phyloP scores from a whole-genome alignment of 2,888 invertebrate species.

The Ophonus ardosiacus region DNA sequence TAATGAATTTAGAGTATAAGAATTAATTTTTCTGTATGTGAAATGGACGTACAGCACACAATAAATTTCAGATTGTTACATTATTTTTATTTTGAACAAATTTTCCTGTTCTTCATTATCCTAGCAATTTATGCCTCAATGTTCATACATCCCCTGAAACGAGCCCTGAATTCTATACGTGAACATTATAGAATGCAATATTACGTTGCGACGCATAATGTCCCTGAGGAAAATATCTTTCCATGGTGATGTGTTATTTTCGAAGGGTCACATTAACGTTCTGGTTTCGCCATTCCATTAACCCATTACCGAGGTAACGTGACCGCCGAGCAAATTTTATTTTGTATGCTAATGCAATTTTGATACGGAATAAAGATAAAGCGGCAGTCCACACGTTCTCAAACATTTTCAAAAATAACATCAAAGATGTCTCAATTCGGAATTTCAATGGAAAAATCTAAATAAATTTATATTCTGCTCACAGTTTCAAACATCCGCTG shows the following conservation, averaged over 20 bases:
- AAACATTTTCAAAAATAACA: constrained; percentile 38
- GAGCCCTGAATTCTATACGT: no score
- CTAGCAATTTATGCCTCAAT: no score
- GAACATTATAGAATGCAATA: background rate
- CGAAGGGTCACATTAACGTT: constrained; percentile 25
- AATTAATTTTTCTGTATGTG: no score
- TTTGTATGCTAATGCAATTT: constrained; percentile 61
- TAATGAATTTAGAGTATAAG: no score
- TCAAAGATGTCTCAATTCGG: constrained; percentile 10
- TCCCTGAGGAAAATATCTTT: background rate
- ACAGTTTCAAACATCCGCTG: background rate
- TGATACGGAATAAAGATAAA: constrained; percentile 57
- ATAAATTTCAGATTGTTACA: no score
- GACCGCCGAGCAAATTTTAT: constrained; percentile 50
- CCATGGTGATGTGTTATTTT: background rate
- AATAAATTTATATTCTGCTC: constrained; percentile 50
- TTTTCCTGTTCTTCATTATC: no score
- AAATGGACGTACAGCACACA: no score
- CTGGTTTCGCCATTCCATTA: constrained; percentile 11
- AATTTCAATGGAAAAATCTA: constrained; percentile 44
- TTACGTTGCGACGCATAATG: background rate
- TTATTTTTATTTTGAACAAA: no score
- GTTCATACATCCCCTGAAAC: no score
- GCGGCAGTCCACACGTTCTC: background rate
- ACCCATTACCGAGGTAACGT: constrained; percentile 35